Evolutionary conservation across 2,797 vertebrate species (phyloP).

Genomic region (Orientallactaga sibirica): DNA sequence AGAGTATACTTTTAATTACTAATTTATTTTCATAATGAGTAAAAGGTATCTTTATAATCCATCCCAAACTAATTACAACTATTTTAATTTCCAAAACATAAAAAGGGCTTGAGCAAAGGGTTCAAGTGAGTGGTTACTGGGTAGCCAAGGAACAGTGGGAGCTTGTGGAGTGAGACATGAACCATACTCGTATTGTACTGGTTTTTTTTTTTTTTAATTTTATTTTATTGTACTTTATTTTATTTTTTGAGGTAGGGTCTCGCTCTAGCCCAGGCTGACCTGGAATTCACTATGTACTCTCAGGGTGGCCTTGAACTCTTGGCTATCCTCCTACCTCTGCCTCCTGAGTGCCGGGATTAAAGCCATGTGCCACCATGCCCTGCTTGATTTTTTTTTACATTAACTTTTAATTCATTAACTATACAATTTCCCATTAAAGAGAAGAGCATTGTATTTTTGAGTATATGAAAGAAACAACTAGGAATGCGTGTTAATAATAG

Average conservation of each 20-base stretch:
- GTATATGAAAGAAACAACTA: slow-evolving; percentile 5
- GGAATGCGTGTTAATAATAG: slow-evolving; percentile 73
- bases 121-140: background rate
- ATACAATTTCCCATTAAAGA: slow-evolving; percentile 40
- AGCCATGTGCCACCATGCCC: too few species aligned
- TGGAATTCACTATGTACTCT: too few species aligned
- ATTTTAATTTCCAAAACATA: background rate
- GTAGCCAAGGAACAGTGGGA: background rate
- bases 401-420: slow-evolving; percentile 1
- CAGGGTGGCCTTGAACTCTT: too few species aligned
- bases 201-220: background rate
- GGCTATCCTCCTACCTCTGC: too few species aligned
- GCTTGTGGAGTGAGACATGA: background rate
- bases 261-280: too few species aligned
- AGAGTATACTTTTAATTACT: background rate
- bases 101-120: background rate
- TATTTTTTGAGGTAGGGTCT: too few species aligned
- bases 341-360: too few species aligned
- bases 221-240: too few species aligned
- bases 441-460: slow-evolving; percentile 28
- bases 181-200: background rate
- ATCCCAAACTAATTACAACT: background rate
- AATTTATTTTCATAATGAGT: slow-evolving; percentile 55
- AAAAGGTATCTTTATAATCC: background rate
- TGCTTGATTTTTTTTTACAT: background rate